Evolutionary conservation across 2,888 invertebrate species (phyloP).

Genomic region (Erebia ligea): DNA sequence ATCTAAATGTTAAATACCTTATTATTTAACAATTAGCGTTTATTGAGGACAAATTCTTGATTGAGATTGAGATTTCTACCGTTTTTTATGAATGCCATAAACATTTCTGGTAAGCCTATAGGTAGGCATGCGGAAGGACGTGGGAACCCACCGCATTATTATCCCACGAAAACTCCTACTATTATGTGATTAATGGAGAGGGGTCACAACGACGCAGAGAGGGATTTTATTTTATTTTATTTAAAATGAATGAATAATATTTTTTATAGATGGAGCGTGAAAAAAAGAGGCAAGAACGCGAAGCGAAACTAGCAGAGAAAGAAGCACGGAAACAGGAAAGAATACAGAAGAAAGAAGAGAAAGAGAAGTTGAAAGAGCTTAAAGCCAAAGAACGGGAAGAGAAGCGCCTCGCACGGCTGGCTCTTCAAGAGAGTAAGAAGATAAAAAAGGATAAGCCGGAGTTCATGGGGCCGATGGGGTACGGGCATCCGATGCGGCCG

Average conservation of each 20-base stretch:
- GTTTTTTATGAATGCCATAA: background rate
- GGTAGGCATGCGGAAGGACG: too few relatives aligned
- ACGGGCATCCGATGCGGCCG: conserved; percentile 46
- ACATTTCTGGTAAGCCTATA: background rate
- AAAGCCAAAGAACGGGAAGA: conserved; percentile 79
- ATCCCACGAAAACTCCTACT: too few relatives aligned
- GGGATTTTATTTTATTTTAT: too few relatives aligned
- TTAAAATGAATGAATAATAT: background rate
- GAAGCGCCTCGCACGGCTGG: conserved; percentile 68
- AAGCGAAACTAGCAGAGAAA: conserved; percentile 77
- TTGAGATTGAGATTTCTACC: background rate
- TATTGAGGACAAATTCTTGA: too few relatives aligned
- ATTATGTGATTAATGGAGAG: too few relatives aligned
- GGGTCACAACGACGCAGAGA: too few relatives aligned
- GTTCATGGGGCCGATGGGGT: conserved; percentile 50
- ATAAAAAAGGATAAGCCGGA: conserved; percentile 65
- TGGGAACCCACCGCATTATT: too few relatives aligned
- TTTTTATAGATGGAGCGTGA: conserved; percentile 75
- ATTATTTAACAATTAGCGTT: too few relatives aligned
- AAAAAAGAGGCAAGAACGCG: conserved; percentile 80
- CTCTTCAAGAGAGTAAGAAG: conserved; percentile 72
- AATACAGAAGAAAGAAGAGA: conserved; percentile 77
- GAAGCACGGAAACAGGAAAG: conserved; percentile 75
- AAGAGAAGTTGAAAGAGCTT: conserved; percentile 72
- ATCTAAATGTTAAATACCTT: too few relatives aligned